phyloP scores from a whole-genome alignment of 2,113 vertebrate species.

The Phrynosoma blainvillii region DNA sequence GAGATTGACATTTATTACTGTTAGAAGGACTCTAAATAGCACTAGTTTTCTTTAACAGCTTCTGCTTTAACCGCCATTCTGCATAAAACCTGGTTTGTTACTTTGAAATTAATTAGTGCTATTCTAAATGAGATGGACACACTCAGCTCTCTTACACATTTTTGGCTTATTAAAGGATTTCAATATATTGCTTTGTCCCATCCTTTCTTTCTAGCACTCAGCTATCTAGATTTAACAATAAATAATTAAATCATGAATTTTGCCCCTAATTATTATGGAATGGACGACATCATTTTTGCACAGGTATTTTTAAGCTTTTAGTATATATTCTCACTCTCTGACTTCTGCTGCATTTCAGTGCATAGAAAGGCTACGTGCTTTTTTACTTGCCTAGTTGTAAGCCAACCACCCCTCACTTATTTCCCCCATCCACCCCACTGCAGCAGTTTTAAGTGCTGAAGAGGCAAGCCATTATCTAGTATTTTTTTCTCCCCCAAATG shows the following conservation, averaged over 20 bases:
- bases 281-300: constrained; percentile 32
- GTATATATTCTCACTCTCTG: not conserved
- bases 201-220: not conserved
- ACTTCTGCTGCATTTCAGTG: not conserved
- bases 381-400: not conserved
- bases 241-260: not conserved
- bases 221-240: constrained; percentile 4
- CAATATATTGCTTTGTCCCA: constrained; percentile 9
- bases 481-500: not conserved
- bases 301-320: constrained; percentile 53
- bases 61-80: constrained; percentile 48
- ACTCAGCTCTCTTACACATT: not conserved
- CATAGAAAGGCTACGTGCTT: not conserved
- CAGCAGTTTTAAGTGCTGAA: not conserved
- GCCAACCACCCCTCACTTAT: too few species aligned
- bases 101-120: constrained; percentile 61
- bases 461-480: not conserved
- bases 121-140: constrained; percentile 37
- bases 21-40: constrained; percentile 58
- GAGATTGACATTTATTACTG: constrained; percentile 51
- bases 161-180: constrained; percentile 44
- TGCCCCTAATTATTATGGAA: constrained; percentile 31
- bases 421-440: too few species aligned
- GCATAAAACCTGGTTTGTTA: constrained; percentile 59
- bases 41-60: constrained; percentile 55